A percentile compares a stretch with the other conserved stretches of the same genome.
These are phyloP conservation scores for Ellobius talpinus DNA, from an alignment of 2,113 vertebrate genomes.

Conservation along the genomic window DNA sequence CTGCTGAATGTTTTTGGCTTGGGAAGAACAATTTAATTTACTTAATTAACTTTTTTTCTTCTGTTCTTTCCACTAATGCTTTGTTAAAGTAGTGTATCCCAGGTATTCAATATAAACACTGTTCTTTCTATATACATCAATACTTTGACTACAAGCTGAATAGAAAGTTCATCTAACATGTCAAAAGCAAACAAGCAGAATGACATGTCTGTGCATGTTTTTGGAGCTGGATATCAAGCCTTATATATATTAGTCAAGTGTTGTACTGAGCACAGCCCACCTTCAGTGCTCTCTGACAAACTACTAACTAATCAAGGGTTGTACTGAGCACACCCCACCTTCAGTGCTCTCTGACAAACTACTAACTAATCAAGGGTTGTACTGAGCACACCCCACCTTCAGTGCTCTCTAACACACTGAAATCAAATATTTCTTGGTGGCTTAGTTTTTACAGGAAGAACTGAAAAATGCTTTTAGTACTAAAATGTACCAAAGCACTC, in stretches of 20 bases:
- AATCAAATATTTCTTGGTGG: neutral
- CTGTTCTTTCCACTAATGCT: neutral
- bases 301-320: neutral
- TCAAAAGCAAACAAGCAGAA: neutral
- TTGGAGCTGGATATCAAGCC: neutral
- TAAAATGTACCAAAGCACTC: neutral
- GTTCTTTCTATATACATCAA: neutral
- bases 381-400: neutral
- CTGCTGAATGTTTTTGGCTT: neutral
- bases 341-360: too few relatives aligned
- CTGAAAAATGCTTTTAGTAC: constrained; percentile 6
- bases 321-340: neutral
- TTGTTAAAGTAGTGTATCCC: neutral
- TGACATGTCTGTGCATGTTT: neutral
- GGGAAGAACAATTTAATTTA: constrained; percentile 9
- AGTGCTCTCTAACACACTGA: constrained; percentile 20
- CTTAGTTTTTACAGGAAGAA: neutral
- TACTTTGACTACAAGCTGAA: neutral
- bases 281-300: too few relatives aligned
- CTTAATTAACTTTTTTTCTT: neutral
- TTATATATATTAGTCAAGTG: neutral
- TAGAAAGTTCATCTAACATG: neutral
- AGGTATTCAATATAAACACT: neutral
- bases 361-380: neutral
- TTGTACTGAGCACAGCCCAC: neutral